Evolutionary conservation across 2,888 invertebrate species (phyloP).

Genomic region (Ophonus ardosiacus): DNA sequence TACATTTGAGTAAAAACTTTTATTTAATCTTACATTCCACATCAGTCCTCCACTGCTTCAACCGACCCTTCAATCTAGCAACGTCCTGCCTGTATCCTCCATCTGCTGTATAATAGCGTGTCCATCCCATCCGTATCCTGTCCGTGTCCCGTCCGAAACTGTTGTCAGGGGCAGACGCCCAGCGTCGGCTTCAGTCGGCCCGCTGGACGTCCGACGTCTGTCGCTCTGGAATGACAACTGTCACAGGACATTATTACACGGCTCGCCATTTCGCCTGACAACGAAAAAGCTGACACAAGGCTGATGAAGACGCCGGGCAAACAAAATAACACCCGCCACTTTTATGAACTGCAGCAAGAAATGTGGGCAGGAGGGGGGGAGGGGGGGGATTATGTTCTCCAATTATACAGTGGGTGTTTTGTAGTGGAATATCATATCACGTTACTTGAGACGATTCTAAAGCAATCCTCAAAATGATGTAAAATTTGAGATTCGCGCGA

Average conservation of each 20-base stretch:
- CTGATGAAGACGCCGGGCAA: background rate
- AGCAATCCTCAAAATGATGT: no score
- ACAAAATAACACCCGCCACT: background rate
- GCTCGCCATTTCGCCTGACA: conserved; percentile 45
- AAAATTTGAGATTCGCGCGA: no score
- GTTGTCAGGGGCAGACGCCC: background rate
- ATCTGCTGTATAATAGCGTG: background rate
- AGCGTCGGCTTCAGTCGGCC: background rate
- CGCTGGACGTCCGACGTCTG: background rate
- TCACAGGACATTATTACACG: conserved; percentile 75
- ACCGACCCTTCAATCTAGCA: background rate
- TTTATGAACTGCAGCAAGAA: background rate
- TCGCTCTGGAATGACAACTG: conserved; percentile 73
- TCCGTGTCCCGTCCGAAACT: background rate
- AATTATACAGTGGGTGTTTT: no score
- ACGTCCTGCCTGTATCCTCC: background rate
- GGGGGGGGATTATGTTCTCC: no score
- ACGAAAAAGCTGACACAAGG: background rate
- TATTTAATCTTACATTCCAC: no score
- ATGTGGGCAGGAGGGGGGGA: background rate
- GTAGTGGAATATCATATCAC: no score
- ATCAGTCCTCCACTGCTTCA: no score
- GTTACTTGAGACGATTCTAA: no score
- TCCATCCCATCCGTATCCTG: background rate
- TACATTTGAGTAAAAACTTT: no score